Evolutionary conservation across 2,113 vertebrate species (phyloP), one percentile per base, ranked within the genome.

Genomic region (Perccottus glenii): DNA sequence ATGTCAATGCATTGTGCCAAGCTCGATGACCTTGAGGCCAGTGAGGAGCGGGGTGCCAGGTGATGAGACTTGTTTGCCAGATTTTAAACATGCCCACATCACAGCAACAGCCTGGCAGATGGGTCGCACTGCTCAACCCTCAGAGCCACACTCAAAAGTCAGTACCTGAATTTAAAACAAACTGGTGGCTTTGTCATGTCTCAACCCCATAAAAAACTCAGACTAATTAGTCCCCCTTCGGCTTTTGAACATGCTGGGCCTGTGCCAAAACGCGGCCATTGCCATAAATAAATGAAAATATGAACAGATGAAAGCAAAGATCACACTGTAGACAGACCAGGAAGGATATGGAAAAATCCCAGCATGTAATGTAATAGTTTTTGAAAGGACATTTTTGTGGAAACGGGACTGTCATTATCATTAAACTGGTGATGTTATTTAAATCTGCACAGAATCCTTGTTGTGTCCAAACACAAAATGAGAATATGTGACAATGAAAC

Each of bases 201-300:
- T 57, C 52, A 57, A 14, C 66, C 70, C 33, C 63, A 47, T 67
- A 32, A 14, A 50, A 85, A 83, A 83, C 8, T 27, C 33, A 33
- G 64, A 58, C 75, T 92, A 91, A 92, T 93, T 92, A 88, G 83
- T 83, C 74, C 73, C 87, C 78, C 82, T 73, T 91, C 73, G 62
- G 83, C 73, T 78, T 83, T 27, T 32, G 55, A 79, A 73, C 78
- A 84, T 87, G 85, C 83, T 85, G 67, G 70, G 77, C 63, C 44
- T 66, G 75, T 78, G 82, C 64, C 73, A 80, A 64, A 60, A 64
- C 74, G 78, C 78, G 61, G 85, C 86, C 78, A 85, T 89, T 72
- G 78, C 89, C 80, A 88, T 88, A 82, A 91, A 90, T 89, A 89
- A 89, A 90, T 89, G 47, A 89, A 81, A 64, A 82, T 80, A 88